Conservation (phyloP, 2,113 vertebrate species). For the Ifrita kowaldi region DNA sequence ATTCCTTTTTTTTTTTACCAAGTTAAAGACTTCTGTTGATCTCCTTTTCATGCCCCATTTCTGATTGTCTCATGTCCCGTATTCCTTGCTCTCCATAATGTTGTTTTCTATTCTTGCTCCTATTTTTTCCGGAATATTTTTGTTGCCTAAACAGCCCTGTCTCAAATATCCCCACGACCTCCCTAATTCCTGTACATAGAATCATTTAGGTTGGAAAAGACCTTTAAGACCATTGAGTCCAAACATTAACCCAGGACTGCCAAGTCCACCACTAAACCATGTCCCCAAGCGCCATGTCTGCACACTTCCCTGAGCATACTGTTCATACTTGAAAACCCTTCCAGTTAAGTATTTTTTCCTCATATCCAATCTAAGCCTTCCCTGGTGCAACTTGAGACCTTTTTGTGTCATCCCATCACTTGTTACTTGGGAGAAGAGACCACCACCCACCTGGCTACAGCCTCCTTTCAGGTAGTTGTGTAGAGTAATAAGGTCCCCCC, state of each 20-base stretch:
- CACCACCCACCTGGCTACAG: accelerated
- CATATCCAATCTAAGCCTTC: not conserved
- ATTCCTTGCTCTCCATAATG: not conserved
- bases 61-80: not conserved
- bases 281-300: not conserved
- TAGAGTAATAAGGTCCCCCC: not conserved
- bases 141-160: not conserved
- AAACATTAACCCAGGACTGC: not conserved
- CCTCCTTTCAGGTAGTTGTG: not conserved
- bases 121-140: not conserved
- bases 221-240: not conserved
- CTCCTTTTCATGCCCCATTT: not conserved
- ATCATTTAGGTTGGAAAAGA: not conserved
- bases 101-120: not conserved
- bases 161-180: not conserved
- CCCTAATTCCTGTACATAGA: not conserved
- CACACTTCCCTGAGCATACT: not conserved
- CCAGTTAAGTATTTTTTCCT: not conserved
- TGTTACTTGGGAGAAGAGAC: not conserved
- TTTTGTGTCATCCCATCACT: not conserved
- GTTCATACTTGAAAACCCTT: not conserved
- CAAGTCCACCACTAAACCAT: not conserved
- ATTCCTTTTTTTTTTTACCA: not conserved
- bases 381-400: not conserved
- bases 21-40: not conserved